These are phyloP conservation scores for Osedax fenrisi DNA, from an alignment of 2,888 invertebrate genomes.

Conservation along the genomic window DNA sequence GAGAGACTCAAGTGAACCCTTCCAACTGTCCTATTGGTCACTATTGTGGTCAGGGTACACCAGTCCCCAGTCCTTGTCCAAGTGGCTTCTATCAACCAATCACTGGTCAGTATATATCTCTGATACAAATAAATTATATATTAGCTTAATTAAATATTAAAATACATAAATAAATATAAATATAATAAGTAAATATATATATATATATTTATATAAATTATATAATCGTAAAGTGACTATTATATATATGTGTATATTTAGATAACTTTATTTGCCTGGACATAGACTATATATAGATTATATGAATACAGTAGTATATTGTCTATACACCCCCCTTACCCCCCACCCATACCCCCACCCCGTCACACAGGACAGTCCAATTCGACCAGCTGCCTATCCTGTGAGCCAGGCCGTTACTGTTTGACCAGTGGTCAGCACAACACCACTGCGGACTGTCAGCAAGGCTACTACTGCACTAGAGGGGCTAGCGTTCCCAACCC, in stretches of 20 bases:
- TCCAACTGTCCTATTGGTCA: conserved; percentile 42
- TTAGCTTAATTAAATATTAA: too few relatives aligned
- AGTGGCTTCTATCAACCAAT: conserved; percentile 43
- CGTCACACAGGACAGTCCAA: background rate
- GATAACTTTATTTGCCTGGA: too few relatives aligned
- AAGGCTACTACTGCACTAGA: conserved; percentile 44
- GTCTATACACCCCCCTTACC: too few relatives aligned
- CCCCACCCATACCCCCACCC: too few relatives aligned
- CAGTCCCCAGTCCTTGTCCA: conserved; percentile 41
- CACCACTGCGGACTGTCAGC: conserved; percentile 37
- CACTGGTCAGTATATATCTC: conserved; percentile 37
- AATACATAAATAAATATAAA: too few relatives aligned
- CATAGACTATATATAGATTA: too few relatives aligned
- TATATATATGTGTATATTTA: too few relatives aligned
- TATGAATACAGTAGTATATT: too few relatives aligned
- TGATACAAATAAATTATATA: too few relatives aligned
- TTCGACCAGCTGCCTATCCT: conserved; percentile 40
- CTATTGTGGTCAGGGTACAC: conserved; percentile 44
- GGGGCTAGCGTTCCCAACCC: conserved; percentile 42
- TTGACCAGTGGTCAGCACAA: conserved; percentile 39
- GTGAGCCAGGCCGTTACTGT: conserved; percentile 45
- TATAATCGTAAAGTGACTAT: too few relatives aligned
- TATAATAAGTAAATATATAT: too few relatives aligned
- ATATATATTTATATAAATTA: too few relatives aligned
- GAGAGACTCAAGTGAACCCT: conserved; percentile 38